These are phyloP conservation scores for Andrena flavipes DNA, from an alignment of 2,888 invertebrate species.

Conservation along the genomic window DNA sequence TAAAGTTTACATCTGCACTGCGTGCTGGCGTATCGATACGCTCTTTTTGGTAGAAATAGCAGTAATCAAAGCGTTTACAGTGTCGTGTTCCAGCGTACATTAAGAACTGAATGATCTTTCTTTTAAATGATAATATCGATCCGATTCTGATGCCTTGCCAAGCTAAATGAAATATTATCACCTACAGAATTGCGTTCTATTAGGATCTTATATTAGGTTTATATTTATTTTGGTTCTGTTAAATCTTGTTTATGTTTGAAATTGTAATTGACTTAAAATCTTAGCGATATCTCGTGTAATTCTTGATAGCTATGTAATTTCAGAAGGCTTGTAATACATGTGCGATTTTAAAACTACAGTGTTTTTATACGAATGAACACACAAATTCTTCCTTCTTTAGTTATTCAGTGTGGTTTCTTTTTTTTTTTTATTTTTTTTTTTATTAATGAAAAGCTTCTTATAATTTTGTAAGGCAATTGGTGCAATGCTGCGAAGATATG, in stretches of 20 bases:
- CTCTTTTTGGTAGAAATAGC: neutral
- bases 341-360: neutral
- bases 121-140: neutral
- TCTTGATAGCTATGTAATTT: conserved; percentile 2
- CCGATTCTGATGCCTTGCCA: neutral
- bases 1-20: neutral
- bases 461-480: no score
- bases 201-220: neutral
- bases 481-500: no score
- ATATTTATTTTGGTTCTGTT: neutral
- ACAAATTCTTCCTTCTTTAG: neutral
- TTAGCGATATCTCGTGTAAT: neutral
- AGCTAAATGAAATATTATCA: neutral
- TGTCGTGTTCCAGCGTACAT: conserved; percentile 38
- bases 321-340: neutral
- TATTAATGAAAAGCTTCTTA: no score
- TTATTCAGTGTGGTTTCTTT: no score
- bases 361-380: neutral
- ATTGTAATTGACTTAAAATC: neutral
- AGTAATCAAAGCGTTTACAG: neutral
- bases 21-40: neutral
- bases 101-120: neutral
- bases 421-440: no score
- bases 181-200: neutral
- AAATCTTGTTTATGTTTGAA: neutral